phyloP scores from a whole-genome alignment of 1,140 invertebrate genomes.

The Nylanderia fulva region DNA sequence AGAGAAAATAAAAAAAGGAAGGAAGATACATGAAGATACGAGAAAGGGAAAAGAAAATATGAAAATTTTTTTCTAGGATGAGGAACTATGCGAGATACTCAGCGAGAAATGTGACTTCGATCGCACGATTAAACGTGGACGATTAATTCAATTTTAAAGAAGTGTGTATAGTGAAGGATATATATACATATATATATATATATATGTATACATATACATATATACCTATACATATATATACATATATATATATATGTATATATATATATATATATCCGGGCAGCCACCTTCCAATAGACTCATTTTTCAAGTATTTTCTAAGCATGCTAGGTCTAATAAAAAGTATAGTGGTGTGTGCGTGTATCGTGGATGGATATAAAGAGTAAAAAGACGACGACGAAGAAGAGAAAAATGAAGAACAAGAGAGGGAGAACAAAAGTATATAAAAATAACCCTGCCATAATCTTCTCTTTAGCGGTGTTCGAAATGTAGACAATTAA shows the following conservation, averaged over 20 bases:
- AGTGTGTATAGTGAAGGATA: constrained; percentile 80
- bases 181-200: no score
- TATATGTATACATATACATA: no score
- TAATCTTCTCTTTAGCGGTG: constrained; percentile 49
- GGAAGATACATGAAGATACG: no score
- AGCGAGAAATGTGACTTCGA: constrained; percentile 17
- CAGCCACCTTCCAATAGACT: constrained; percentile 83
- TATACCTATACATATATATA: no score
- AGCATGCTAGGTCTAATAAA: constrained; percentile 81
- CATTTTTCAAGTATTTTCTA: constrained; percentile 85
- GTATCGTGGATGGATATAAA: constrained; percentile 63
- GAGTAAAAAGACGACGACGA: constrained; percentile 29
- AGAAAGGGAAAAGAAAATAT: neutral
- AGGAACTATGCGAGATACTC: neutral
- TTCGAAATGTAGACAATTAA: constrained; percentile 36
- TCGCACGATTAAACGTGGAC: constrained; percentile 5
- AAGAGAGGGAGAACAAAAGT: constrained; percentile 21
- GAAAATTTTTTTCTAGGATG: neutral
- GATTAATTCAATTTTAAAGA: constrained; percentile 50
- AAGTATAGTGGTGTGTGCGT: constrained; percentile 76
- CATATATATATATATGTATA: no score
- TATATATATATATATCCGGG: no score
- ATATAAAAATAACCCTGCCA: constrained; percentile 36
- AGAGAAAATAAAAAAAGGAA: neutral
- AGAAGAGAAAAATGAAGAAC: neutral